phyloP scores from a whole-genome alignment of 2,888 invertebrate genomes.

The Catocala sponsa region DNA sequence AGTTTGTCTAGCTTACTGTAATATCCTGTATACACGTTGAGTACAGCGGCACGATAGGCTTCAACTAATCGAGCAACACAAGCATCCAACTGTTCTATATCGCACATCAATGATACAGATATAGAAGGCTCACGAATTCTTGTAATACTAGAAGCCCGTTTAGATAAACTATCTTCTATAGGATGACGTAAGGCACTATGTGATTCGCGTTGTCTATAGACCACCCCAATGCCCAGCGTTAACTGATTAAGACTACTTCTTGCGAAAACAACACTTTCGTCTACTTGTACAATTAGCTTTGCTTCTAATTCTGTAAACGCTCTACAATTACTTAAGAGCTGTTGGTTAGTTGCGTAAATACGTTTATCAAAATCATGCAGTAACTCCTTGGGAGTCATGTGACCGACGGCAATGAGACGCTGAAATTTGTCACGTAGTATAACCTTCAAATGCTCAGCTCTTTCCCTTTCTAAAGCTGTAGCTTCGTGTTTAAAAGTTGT shows the following conservation, averaged over 20 bases:
- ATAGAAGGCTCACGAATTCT: conserved; percentile 24
- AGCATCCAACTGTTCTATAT: conserved; percentile 58
- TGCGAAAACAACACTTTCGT: conserved; percentile 58
- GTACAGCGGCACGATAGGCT: conserved; percentile 64
- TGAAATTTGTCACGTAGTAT: conserved; percentile 72
- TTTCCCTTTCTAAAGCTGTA: conserved; percentile 65
- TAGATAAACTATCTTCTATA: conserved; percentile 35
- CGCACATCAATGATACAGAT: conserved; percentile 36
- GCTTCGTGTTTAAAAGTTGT: conserved; percentile 66
- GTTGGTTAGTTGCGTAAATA: conserved; percentile 77
- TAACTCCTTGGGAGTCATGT: conserved; percentile 67
- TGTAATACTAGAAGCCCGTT: conserved; percentile 45
- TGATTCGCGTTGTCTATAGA: conserved; percentile 32
- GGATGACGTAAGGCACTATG: conserved; percentile 54
- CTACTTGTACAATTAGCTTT: conserved; percentile 64
- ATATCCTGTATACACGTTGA: conserved; percentile 61
- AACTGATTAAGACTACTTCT: conserved; percentile 70
- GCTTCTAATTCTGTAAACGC: conserved; percentile 72
- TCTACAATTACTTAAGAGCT: conserved; percentile 73
- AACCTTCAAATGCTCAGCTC: conserved; percentile 66
- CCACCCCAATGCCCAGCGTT: conserved; percentile 55
- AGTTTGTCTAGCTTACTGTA: conserved; percentile 60
- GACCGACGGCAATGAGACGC: conserved; percentile 64
- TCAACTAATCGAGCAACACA: conserved; percentile 63
- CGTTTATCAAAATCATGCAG: conserved; percentile 74